phyloP scores from a whole-genome alignment of 2,888 invertebrate genomes.

The Myathropa florea region DNA sequence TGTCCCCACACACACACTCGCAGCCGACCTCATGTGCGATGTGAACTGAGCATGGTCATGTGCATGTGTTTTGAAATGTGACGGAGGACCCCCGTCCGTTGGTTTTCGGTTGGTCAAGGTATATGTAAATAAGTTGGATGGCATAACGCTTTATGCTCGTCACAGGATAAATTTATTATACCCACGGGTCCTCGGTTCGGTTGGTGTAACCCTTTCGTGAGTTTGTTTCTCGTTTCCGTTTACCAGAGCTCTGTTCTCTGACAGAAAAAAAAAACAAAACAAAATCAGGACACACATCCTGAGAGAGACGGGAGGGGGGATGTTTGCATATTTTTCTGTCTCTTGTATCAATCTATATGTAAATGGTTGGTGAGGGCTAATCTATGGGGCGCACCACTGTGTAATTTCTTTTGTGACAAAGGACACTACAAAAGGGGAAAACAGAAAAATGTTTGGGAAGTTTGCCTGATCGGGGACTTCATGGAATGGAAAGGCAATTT shows the following conservation, averaged over 20 bases:
- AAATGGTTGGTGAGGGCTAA: not conserved
- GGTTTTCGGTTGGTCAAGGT: not conserved
- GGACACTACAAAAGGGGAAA: not conserved
- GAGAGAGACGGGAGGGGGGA: not conserved
- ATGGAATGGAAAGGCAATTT: not conserved
- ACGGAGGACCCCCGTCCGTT: not conserved
- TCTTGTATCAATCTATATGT: slow-evolving; percentile 3
- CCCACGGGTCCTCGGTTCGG: slow-evolving; percentile 75
- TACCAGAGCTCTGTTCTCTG: not conserved
- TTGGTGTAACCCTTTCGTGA: slow-evolving; percentile 1
- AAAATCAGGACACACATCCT: not conserved
- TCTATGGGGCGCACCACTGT: not conserved
- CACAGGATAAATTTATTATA: slow-evolving; percentile 78
- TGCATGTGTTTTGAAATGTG: not conserved
- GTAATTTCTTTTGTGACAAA: not conserved
- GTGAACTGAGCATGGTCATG: not conserved
- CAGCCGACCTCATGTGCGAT: not conserved
- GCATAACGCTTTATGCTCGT: slow-evolving; percentile 78
- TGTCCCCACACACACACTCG: not conserved
- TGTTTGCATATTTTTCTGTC: not conserved
- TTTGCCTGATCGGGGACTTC: not conserved
- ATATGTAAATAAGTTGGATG: slow-evolving; percentile 12
- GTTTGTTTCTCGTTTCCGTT: slow-evolving; percentile 1
- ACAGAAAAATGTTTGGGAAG: not conserved
- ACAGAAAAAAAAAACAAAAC: not conserved